phyloP scores from a whole-genome alignment of 2,888 invertebrate genomes.

The Stratiomys singularior region DNA sequence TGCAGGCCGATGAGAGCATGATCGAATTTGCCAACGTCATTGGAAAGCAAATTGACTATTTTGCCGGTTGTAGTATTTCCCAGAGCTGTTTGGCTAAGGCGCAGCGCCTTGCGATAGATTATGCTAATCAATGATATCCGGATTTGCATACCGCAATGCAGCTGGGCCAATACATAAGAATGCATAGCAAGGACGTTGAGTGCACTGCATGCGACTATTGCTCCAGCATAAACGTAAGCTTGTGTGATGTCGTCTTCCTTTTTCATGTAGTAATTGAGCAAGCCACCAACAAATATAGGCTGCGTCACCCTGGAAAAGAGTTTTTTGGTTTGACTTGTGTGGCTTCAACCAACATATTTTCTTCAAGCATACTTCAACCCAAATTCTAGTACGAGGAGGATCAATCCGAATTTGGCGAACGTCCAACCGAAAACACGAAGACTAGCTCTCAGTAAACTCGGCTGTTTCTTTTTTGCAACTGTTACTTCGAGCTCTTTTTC shows the following conservation, averaged over 20 bases:
- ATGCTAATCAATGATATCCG: constrained; percentile 76
- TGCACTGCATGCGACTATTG: constrained; percentile 78
- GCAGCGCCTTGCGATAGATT: constrained; percentile 75
- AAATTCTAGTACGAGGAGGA: constrained; percentile 71
- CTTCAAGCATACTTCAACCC: constrained; percentile 62
- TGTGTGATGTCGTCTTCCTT: constrained; percentile 59
- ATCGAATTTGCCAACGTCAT: constrained; percentile 82
- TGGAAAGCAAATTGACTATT: constrained; percentile 91
- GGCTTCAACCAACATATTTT: no score
- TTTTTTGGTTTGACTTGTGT: no score
- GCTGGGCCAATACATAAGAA: constrained; percentile 83
- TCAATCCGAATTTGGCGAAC: constrained; percentile 70
- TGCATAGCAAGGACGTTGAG: constrained; percentile 82
- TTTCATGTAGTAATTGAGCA: constrained; percentile 70
- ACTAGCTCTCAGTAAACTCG: constrained; percentile 70
- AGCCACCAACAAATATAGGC: constrained; percentile 72
- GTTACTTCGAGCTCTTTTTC: constrained; percentile 67
- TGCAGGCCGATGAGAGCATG: constrained; percentile 85
- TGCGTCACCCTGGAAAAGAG: constrained; percentile 69
- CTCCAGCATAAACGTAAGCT: constrained; percentile 81
- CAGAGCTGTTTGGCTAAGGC: constrained; percentile 77
- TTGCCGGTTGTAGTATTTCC: constrained; percentile 80
- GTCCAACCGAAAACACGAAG: constrained; percentile 71
- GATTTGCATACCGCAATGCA: constrained; percentile 75
- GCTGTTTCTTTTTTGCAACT: constrained; percentile 62